Evolutionary conservation across 2,797 vertebrate genomes (phyloP), one percentile per base, ranked within the genome.

Genomic region (Oryzias dopingdopingensis): DNA sequence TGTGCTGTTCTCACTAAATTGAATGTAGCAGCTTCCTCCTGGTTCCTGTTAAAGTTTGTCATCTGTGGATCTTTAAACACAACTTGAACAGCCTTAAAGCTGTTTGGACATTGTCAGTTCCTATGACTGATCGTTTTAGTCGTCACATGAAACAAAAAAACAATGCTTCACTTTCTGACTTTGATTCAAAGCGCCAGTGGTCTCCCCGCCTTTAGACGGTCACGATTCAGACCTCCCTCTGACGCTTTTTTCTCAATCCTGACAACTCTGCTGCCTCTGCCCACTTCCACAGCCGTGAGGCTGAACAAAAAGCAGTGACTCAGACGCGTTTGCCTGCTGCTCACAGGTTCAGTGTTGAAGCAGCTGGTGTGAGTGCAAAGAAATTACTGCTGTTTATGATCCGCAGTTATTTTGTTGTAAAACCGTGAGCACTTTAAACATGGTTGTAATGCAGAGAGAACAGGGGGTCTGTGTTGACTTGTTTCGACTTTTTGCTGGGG

Each of bases 211-310:
- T 72, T 42, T 44, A 51, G 49, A 54, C 45, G 0, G 8, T 58
- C 5, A 37, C 73, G 62, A 76, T 54, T 76, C 54, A 67, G 52
- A 50, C 44, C 47, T 65, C 24, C 45, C 65, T 44, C 49, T 51
- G 53, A 48, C 47, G 40, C 29, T 32, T 32, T 32, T 56, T 22
- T 26, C 60, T 56, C 0, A 47, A 52, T 41, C 42, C 49, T 65
- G 40, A 62, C 8, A 0, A 37, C 65, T 61, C 26, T 17, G 15
- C 56, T 58, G 58, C n/a, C 8, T 65, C 72, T 55, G 37, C 53
- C 59, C 56, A 47, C 53, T 51, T 50, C 20, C 29, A 54, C 57
- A 14, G 49, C 51, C 44, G 59, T 43, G 49, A 58, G 15, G 58
- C 41, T 50, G 54, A 58, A 63, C 52, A 62, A 44, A 15, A 14